phyloP scores from a whole-genome alignment of 2,797 vertebrate genomes.

The Caiman crocodilus region DNA sequence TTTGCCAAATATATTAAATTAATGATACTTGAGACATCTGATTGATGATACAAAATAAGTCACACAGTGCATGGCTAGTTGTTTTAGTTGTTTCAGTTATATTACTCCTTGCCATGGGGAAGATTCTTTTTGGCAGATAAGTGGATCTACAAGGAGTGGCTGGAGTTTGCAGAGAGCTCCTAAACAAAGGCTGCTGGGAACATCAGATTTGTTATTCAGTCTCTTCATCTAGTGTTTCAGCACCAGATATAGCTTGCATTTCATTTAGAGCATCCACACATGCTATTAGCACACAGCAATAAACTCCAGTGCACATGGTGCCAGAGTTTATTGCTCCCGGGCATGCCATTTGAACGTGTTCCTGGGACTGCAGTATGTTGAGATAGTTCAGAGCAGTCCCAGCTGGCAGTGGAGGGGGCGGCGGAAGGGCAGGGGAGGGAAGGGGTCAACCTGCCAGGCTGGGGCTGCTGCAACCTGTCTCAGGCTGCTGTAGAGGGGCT shows the following conservation, averaged over 20 bases:
- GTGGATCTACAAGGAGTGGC: background rate
- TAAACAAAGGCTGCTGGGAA: background rate
- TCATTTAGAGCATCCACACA: background rate
- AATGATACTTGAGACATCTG: background rate
- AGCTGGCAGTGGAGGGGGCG: too few relatives aligned
- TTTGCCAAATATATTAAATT: background rate
- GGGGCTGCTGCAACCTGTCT: too few relatives aligned
- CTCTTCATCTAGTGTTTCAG: background rate
- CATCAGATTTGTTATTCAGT: background rate
- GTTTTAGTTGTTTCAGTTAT: background rate
- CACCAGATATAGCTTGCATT: background rate
- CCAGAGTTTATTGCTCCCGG: too few relatives aligned
- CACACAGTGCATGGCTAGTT: background rate
- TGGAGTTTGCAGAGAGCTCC: background rate
- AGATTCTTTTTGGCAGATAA: background rate
- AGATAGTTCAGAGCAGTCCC: too few relatives aligned
- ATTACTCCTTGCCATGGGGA: background rate
- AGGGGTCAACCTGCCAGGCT: too few relatives aligned
- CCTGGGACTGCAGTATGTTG: too few relatives aligned
- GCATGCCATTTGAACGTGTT: too few relatives aligned
- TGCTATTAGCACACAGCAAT: too few relatives aligned
- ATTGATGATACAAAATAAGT: background rate
- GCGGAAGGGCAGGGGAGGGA: too few relatives aligned
- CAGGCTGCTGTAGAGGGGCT: too few relatives aligned
- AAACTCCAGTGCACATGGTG: too few relatives aligned